phyloP scores from a whole-genome alignment of 2,888 invertebrate genomes.

The Polydrusus pterygomalis region DNA sequence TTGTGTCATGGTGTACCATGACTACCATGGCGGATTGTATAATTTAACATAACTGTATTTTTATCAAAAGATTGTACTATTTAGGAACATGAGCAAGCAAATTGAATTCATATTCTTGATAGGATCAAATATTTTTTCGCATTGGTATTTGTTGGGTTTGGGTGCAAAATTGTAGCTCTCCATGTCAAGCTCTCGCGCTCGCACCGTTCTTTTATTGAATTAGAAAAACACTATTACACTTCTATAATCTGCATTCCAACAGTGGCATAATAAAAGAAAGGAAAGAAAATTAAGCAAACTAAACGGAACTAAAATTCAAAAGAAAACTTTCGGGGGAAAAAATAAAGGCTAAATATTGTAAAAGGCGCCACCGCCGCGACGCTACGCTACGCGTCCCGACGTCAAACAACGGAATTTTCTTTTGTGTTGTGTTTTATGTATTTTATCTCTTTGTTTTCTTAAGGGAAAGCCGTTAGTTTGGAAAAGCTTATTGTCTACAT shows the following conservation, averaged over 20 bases:
- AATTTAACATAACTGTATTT: not conserved
- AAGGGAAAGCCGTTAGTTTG: constrained; percentile 45
- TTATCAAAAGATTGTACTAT: not conserved
- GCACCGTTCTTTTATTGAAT: too few species aligned
- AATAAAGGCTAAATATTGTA: constrained; percentile 43
- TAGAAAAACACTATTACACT: too few species aligned
- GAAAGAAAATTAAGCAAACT: constrained; percentile 45
- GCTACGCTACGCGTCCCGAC: constrained; percentile 22
- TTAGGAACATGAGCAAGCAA: not conserved
- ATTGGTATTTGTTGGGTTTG: too few species aligned
- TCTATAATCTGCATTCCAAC: constrained; percentile 31
- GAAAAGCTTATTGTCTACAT: constrained; percentile 50
- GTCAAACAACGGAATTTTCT: constrained; percentile 45
- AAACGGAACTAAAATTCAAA: constrained; percentile 38
- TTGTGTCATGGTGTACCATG: constrained; percentile 30
- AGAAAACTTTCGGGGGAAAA: constrained; percentile 31
- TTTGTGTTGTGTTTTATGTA: constrained; percentile 42
- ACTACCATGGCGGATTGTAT: constrained; percentile 12
- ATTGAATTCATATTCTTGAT: too few species aligned
- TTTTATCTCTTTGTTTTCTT: constrained; percentile 49
- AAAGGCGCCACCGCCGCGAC: constrained; percentile 33
- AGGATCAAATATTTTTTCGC: too few species aligned
- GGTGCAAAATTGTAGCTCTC: too few species aligned
- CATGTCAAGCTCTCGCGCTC: too few species aligned
- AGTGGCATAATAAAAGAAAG: constrained; percentile 40